Evolutionary conservation across 1,140 invertebrate genomes (phyloP).

Genomic region (Drosophila auraria): DNA sequence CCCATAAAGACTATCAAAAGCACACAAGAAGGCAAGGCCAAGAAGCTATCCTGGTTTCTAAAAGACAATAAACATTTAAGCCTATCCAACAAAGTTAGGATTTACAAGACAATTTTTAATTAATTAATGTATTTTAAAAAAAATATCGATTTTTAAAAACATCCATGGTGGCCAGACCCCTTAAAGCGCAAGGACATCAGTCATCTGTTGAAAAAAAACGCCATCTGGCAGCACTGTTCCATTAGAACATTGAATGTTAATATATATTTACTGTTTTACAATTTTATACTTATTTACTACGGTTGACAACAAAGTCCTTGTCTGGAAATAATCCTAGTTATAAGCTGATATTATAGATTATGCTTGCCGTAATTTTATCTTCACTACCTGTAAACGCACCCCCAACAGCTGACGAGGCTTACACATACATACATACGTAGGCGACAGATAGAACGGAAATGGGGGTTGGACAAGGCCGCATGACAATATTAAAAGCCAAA

Average conservation of each 20-base stretch:
- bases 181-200: too few relatives aligned
- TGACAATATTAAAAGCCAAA: neutral
- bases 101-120: too few relatives aligned
- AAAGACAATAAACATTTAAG: too few relatives aligned
- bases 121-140: too few relatives aligned
- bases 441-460: neutral
- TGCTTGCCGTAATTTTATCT: neutral
- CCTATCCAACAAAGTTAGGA: too few relatives aligned
- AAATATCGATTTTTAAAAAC: too few relatives aligned
- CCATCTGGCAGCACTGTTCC: constrained; percentile 5
- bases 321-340: neutral
- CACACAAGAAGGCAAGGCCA: too few relatives aligned
- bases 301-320: neutral
- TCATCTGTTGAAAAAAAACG: neutral
- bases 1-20: too few relatives aligned
- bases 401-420: constrained; percentile 21
- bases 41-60: too few relatives aligned
- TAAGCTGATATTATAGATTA: neutral
- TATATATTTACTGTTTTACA: too few relatives aligned
- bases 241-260: neutral
- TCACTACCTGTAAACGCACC: neutral
- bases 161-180: too few relatives aligned
- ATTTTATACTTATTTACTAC: neutral
- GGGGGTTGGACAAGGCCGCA: constrained; percentile 16
- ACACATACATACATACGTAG: neutral